These are phyloP conservation scores for Rhopalosiphum padi DNA, from an alignment of 1,140 invertebrate genomes.

Conservation along the genomic window DNA sequence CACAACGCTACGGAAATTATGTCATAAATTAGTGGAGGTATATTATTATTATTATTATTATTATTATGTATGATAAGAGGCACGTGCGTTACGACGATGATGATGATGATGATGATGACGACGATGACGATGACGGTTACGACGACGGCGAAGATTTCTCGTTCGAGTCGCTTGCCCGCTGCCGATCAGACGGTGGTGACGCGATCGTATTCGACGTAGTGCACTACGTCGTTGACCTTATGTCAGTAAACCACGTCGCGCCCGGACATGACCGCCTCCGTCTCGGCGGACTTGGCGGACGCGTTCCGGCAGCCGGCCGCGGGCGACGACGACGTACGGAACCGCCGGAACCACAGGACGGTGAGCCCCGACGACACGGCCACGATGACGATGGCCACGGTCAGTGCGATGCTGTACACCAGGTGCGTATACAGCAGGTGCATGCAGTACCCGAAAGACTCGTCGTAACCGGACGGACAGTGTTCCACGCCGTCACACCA, in stretches of 20 bases:
- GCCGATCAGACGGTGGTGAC: conserved; percentile 84
- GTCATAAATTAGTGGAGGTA: too few relatives aligned
- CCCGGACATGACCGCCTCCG: conserved; percentile 61
- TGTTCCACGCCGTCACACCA: conserved; percentile 87
- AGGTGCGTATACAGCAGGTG: conserved; percentile 71
- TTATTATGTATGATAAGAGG: background rate
- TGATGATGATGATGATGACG: background rate
- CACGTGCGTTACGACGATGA: background rate
- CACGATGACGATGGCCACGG: conserved; percentile 61
- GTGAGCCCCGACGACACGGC: conserved; percentile 47
- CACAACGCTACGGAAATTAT: background rate
- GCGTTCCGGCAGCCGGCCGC: background rate
- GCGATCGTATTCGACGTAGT: conserved; percentile 86
- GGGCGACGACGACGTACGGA: background rate
- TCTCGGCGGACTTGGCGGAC: conserved; percentile 56
- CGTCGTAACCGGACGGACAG: conserved; percentile 85
- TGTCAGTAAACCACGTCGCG: conserved; percentile 89
- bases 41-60: background rate
- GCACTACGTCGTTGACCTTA: conserved; percentile 84
- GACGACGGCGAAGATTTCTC: background rate
- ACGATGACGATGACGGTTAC: too few relatives aligned
- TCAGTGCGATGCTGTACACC: conserved; percentile 69
- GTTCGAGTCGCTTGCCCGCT: background rate
- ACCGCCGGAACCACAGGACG: conserved; percentile 37
- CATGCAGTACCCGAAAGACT: conserved; percentile 80